Evolutionary conservation across 2,888 invertebrate species (phyloP).

Genomic region (Schizaphis graminum): DNA sequence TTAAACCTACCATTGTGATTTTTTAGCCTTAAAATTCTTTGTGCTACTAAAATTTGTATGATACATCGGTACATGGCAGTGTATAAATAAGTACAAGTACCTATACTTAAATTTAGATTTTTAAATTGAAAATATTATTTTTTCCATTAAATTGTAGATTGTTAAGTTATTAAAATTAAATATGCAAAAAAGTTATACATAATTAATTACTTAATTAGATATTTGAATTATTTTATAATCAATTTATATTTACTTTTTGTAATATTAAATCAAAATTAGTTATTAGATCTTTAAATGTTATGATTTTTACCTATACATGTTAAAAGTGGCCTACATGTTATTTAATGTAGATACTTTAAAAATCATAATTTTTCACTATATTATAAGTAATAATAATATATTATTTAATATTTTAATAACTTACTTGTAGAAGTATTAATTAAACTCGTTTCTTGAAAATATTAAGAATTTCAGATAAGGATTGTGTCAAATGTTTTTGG

Average conservation of each 20-base stretch:
- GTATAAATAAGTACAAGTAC: background rate
- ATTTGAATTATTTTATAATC: background rate
- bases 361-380: background rate
- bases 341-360: background rate
- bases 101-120: background rate
- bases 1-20: background rate
- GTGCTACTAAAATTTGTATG: background rate
- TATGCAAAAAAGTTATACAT: background rate
- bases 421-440: background rate
- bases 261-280: background rate
- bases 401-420: background rate
- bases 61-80: background rate
- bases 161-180: background rate
- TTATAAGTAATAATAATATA: background rate
- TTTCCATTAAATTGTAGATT: background rate
- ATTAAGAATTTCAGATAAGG: slow-evolving; percentile 18
- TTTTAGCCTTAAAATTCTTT: background rate
- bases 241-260: background rate
- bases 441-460: background rate
- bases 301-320: background rate
- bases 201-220: background rate
- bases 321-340: background rate
- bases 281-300: background rate
- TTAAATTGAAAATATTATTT: background rate
- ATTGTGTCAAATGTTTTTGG: background rate